phyloP scores from a whole-genome alignment of 2,113 vertebrate genomes.

The Corapipo altera region DNA sequence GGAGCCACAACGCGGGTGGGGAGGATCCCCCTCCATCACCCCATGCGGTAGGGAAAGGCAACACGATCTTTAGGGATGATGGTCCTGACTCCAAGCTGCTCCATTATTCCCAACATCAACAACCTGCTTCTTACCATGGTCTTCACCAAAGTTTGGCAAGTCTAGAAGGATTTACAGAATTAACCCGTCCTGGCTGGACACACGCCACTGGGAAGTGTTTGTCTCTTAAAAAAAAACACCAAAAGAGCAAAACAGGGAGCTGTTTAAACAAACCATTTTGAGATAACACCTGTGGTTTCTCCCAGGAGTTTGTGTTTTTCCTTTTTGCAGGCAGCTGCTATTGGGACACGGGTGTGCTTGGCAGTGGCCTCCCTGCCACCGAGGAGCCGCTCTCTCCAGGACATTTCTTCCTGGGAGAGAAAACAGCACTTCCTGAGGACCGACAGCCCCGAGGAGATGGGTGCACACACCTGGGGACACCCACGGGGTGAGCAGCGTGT shows the following conservation, averaged over 20 bases:
- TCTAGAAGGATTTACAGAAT: not conserved
- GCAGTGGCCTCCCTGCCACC: not conserved
- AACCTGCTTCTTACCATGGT: not conserved
- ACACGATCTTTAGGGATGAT: not conserved
- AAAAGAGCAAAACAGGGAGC: not conserved
- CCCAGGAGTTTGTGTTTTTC: not conserved
- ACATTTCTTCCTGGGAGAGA: not conserved
- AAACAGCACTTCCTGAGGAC: rapidly evolving
- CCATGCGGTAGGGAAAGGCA: not conserved
- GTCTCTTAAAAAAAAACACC: not conserved
- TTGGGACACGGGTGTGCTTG: too few species aligned
- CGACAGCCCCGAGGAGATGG: not conserved
- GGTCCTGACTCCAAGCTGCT: not conserved
- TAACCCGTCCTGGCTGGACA: not conserved
- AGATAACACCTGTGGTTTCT: not conserved
- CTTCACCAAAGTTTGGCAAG: not conserved
- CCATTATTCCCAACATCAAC: too few species aligned
- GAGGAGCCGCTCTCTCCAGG: not conserved
- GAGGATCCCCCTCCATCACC: too few species aligned
- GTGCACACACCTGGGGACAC: not conserved
- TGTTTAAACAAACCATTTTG: not conserved
- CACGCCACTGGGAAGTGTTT: not conserved
- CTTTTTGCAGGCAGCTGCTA: not conserved
- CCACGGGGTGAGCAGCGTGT: rapidly evolving
- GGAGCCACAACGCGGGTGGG: rapidly evolving